Base-by-base conservation (phyloP, 2,888 invertebrate genomes). In the Chalcosyrphus nemorum region DNA sequence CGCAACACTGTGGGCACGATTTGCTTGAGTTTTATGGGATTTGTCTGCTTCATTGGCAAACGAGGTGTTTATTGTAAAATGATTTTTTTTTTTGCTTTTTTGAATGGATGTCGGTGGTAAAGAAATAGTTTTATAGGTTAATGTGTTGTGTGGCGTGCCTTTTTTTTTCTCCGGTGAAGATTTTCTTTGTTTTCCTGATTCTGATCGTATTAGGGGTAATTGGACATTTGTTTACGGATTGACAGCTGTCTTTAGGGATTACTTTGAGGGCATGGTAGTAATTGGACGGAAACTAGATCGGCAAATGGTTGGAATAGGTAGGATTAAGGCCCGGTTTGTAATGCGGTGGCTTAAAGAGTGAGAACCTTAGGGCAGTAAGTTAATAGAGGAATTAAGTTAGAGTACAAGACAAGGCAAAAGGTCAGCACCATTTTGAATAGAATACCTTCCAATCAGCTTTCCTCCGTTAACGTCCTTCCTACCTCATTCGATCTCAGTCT, bases 111-210 rank as follows among this genome's bases (percentile, higher is more conserved):
- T 27, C 38, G 4, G 52, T 5, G 17, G 52, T 27, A 38, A 21
- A 59, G 57, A 66, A 47, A 71, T 61, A 68, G 77, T 68, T 77
- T 72, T 82, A n/a, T 82, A 35, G 82, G 82, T 77, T 78, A 78
- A 63, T 78, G 54, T 63, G 78, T 32, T 72, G 32, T 27, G 47
- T 43, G 35, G 45, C 32, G 47, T 43, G 43, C 59, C 32, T 27
- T 15, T 63, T 61, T 54, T n/a, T n/a, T 19, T 32, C 50, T 35
- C 45, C 29, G 41, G 50, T 21, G 43, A 35, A 43, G 43, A 9
- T 54, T 41, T 59, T n/a, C n/a, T n/a, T n/a, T n/a, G n/a, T n/a
- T 59, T 65, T 77, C 59, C 71, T 47, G 71, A 45, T 56, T 63
- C 61, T 32, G 61, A 56, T 72, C 59, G 68, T 29, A 82, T 78